Evolutionary conservation across 2,113 vertebrate genomes (phyloP).

Genomic region (Phodopus roborovskii): DNA sequence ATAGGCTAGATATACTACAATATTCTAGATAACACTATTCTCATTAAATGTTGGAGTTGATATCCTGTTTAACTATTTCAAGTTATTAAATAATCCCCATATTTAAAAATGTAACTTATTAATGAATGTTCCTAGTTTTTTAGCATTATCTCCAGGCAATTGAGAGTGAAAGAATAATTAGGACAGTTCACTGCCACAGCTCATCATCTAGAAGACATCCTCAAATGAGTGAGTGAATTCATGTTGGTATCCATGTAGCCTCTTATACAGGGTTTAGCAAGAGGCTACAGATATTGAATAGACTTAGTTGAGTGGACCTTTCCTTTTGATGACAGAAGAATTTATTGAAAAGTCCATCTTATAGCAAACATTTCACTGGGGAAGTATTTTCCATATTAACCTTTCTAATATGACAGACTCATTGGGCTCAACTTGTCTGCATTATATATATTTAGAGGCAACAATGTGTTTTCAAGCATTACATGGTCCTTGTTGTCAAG

Average conservation of each 20-base stretch:
- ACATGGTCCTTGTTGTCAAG: background rate
- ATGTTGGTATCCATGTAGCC: background rate
- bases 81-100: background rate
- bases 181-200: background rate
- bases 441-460: background rate
- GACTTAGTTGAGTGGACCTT: background rate
- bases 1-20: background rate
- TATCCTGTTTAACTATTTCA: slow-evolving; percentile 32
- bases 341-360: background rate
- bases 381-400: background rate
- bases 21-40: background rate
- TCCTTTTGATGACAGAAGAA: background rate
- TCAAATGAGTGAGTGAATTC: background rate
- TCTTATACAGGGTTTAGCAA: background rate
- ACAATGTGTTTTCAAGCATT: background rate
- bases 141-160: background rate
- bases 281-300: background rate
- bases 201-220: background rate
- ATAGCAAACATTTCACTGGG: background rate
- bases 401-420: background rate
- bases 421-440: background rate
- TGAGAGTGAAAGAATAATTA: background rate
- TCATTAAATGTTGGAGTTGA: slow-evolving; percentile 14
- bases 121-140: background rate
- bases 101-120: background rate